Evolutionary conservation across 2,797 vertebrate genomes (phyloP).

Genomic region (Erethizon dorsatum): DNA sequence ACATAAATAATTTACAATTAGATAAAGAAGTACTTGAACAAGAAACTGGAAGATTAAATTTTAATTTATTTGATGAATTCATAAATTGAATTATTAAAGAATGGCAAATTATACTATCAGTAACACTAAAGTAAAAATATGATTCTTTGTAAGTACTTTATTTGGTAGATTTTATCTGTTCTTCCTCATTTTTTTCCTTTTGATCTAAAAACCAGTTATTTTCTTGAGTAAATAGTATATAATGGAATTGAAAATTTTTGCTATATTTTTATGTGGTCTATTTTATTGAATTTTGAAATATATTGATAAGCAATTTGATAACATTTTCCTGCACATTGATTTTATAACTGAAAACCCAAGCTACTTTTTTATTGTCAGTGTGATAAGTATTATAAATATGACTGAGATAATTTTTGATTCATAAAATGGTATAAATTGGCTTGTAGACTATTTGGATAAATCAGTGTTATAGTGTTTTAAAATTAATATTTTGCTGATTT

Average conservation of each 20-base stretch:
- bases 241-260: background rate
- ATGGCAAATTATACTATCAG: slow-evolving; percentile 50
- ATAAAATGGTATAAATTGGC: background rate
- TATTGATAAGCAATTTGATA: background rate
- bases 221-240: background rate
- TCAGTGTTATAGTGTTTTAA: background rate
- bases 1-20: slow-evolving; percentile 16
- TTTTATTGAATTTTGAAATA: slow-evolving; percentile 51
- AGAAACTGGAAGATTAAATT: background rate
- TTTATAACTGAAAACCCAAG: background rate
- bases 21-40: slow-evolving; percentile 21
- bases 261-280: background rate
- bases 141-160: background rate
- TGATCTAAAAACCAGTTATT: background rate
- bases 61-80: background rate
- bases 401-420: background rate
- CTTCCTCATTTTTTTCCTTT: background rate
- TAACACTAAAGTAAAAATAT: slow-evolving; percentile 42
- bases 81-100: slow-evolving; percentile 28
- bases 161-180: background rate
- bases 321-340: background rate
- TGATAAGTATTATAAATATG: background rate
- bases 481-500: slow-evolving; percentile 11
- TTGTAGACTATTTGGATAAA: background rate
- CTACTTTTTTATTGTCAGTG: background rate